Base-by-base conservation (phyloP, 37 sponge, comb jelly and placozoan genomes). In the Chondrilla cf. caribensis region DNA sequence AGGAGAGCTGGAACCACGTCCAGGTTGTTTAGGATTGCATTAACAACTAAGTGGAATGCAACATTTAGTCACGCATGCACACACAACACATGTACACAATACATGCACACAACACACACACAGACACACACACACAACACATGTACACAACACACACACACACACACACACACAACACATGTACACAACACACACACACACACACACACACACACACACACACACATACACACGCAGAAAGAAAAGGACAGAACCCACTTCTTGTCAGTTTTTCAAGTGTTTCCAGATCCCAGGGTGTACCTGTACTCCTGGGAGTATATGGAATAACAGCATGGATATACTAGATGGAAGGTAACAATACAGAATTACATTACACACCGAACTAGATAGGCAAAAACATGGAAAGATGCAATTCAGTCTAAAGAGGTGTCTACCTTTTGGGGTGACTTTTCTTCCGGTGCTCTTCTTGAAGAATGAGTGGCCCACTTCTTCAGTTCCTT, bases 291-390 rank as follows among this genome's bases (percentile, higher is more conserved):
- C 86, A 86, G 18, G 68, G 31, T 31, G 33, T 22, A 33, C 18
- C 1, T 4, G 38, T 47, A 15, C 38, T 42, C 0, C 77, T 79
- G 25, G 75, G 54, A 15, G 38, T 29, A 47, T 87, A 87, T 0
- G 92, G 90, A 58, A 90, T 86, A 25, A 86, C 80, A 1, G 73
- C 38, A 24, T 79, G 62, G 2, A 90, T 76, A 35, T 65, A 86
- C 90, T 90, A 44, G 6, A 37, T 3, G 43, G 51, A 47, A 47
- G 51, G 51, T 6, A 11, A 47, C n/a, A n/a, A n/a, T n/a, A n/a
- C n/a, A n/a, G n/a, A n/a, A n/a, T n/a, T n/a, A n/a, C n/a, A n/a
- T n/a, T n/a, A n/a, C n/a, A n/a, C n/a, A n/a, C n/a, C n/a, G n/a
- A n/a, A n/a, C n/a, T n/a, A n/a, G n/a, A n/a, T n/a, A n/a, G n/a